Conservation (phyloP, 2,113 vertebrate genomes). For the Clinocottus analis region DNA sequence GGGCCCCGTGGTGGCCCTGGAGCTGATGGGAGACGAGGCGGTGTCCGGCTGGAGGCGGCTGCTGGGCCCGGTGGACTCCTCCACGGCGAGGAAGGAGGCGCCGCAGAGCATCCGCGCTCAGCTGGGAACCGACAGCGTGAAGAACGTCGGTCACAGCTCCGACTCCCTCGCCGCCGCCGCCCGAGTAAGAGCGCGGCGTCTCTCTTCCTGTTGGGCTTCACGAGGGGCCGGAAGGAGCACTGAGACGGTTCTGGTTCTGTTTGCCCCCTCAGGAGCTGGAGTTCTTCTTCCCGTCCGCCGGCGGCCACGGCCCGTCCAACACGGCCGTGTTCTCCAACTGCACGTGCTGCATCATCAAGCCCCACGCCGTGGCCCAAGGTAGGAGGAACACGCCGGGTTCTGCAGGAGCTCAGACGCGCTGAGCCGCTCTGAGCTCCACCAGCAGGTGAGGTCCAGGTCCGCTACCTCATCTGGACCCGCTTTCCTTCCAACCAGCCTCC, state of each 20-base stretch:
- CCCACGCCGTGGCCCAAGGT: slow-evolving; percentile 92
- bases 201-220: not conserved
- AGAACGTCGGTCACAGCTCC: slow-evolving; percentile 90
- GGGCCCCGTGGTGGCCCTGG: slow-evolving; percentile 92
- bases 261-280: slow-evolving; percentile 89
- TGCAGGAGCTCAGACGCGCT: no score
- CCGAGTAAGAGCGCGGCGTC: slow-evolving; percentile 83
- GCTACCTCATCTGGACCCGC: no score
- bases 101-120: slow-evolving; percentile 84
- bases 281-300: slow-evolving; percentile 93
- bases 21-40: slow-evolving; percentile 92
- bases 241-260: not conserved
- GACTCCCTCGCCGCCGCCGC: slow-evolving; percentile 92
- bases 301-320: slow-evolving; percentile 88
- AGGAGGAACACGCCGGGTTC: not conserved
- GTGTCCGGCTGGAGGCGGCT: slow-evolving; percentile 88
- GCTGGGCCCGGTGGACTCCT: slow-evolving; percentile 86
- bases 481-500: no score
- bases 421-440: no score
- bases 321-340: slow-evolving; percentile 88
- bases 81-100: slow-evolving; percentile 83
- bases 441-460: no score
- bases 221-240: no score
- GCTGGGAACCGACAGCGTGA: slow-evolving; percentile 87
- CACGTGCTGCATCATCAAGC: slow-evolving; percentile 94